These are phyloP conservation scores for Lithosia quadra DNA, from an alignment of 2,888 invertebrate genomes.

Conservation along the genomic window DNA sequence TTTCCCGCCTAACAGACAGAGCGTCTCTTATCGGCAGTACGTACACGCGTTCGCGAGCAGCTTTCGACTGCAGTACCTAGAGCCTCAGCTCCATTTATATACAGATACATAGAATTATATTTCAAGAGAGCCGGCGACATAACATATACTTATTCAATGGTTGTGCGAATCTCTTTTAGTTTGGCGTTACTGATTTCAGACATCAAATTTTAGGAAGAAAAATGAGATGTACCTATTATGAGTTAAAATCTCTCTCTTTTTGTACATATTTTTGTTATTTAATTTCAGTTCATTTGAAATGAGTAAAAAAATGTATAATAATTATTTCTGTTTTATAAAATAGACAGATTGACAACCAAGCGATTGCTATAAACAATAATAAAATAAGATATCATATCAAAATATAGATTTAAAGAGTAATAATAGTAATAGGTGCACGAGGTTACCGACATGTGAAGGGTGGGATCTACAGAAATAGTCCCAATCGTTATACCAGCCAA, in stretches of 20 bases:
- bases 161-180: slow-evolving; percentile 47
- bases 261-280: not conserved
- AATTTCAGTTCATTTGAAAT: no score
- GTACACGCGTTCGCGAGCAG: slow-evolving; percentile 75
- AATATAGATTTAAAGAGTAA: no score
- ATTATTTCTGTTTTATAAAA: no score
- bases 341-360: no score
- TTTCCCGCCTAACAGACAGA: slow-evolving; percentile 52
- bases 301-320: no score
- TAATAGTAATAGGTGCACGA: no score
- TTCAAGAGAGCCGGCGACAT: slow-evolving; percentile 65
- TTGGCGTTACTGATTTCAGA: not conserved
- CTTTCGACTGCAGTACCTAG: slow-evolving; percentile 78
- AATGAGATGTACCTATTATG: not conserved
- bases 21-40: slow-evolving; percentile 57
- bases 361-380: no score
- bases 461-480: no score
- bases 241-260: not conserved
- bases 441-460: no score
- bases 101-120: slow-evolving; percentile 73
- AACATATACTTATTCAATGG: slow-evolving; percentile 46
- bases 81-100: slow-evolving; percentile 81
- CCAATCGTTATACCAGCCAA: no score
- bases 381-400: no score
- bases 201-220: not conserved